Percentiles rank a stretch among this genome's conserved stretches.
Evolutionary conservation across 1,140 invertebrate species (phyloP).

Genomic region (Drosophila bifasciata): DNA sequence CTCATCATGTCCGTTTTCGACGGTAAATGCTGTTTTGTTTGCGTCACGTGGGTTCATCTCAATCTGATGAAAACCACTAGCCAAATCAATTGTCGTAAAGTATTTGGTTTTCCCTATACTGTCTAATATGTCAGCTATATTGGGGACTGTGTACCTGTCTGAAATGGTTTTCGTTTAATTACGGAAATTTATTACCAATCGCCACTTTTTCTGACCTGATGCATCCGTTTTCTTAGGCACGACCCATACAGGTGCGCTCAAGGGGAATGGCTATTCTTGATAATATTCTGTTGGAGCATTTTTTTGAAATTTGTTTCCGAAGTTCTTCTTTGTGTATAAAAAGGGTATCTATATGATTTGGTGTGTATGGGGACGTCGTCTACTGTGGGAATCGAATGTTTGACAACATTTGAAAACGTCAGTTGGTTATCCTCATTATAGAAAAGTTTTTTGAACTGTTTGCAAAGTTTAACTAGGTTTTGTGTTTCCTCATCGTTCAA

Average conservation of each 20-base stretch:
- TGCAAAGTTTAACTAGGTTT: constrained; percentile 23
- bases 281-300: constrained; percentile 18
- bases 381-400: constrained; percentile 5
- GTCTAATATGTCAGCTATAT: constrained; percentile 23
- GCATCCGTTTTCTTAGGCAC: constrained; percentile 24
- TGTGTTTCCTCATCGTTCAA: constrained; percentile 26
- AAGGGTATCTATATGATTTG: constrained; percentile 19
- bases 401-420: constrained; percentile 27
- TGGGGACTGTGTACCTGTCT: constrained; percentile 15
- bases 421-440: constrained; percentile 17
- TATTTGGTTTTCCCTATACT: constrained; percentile 14
- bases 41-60: constrained; percentile 12
- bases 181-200: constrained; percentile 29
- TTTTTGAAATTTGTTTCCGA: constrained; percentile 20
- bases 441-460: constrained; percentile 22
- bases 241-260: constrained; percentile 6
- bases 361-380: constrained; percentile 16
- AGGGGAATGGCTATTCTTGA: background rate
- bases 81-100: constrained; percentile 26
- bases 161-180: constrained; percentile 18
- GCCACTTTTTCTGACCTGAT: constrained; percentile 18
- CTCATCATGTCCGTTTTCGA: constrained; percentile 16
- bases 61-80: constrained; percentile 34
- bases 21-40: constrained; percentile 13
- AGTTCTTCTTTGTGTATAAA: constrained; percentile 16